phyloP scores from a whole-genome alignment of 2,797 vertebrate species.

The Sitta carolinensis region DNA sequence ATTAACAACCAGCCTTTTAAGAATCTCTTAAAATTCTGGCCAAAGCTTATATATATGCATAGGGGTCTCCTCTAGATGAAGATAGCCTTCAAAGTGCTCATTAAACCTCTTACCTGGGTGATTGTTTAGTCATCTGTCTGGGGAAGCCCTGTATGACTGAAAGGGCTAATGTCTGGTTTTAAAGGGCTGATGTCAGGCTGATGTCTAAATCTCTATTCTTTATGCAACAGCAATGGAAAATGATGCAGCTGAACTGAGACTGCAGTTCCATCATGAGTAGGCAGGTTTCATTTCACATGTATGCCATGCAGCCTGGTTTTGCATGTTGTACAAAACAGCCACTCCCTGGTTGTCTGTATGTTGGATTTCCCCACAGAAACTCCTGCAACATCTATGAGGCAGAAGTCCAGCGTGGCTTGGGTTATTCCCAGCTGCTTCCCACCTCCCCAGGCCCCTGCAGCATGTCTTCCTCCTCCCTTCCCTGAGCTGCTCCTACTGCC shows the following conservation, averaged over 20 bases:
- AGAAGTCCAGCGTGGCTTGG: background rate
- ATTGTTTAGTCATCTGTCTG: background rate
- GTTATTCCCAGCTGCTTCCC: background rate
- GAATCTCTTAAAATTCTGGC: background rate
- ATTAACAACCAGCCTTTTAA: background rate
- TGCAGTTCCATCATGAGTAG: background rate
- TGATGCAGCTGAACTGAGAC: background rate
- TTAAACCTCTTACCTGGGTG: background rate
- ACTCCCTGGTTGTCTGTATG: background rate
- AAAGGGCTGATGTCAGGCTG: background rate
- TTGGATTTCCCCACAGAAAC: background rate
- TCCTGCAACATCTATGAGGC: background rate
- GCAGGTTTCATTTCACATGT: background rate
- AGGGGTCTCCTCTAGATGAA: background rate
- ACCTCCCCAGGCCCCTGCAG: background rate
- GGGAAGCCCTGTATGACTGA: background rate
- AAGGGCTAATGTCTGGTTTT: background rate
- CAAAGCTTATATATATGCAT: background rate
- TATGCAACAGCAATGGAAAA: background rate
- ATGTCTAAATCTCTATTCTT: background rate
- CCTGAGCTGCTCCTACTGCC: background rate
- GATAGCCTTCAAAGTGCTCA: background rate
- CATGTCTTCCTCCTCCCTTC: background rate
- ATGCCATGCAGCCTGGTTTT: background rate
- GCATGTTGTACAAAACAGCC: rapidly evolving